phyloP scores from a whole-genome alignment of 2,113 vertebrate species.

The Burhinus bistriatus region DNA sequence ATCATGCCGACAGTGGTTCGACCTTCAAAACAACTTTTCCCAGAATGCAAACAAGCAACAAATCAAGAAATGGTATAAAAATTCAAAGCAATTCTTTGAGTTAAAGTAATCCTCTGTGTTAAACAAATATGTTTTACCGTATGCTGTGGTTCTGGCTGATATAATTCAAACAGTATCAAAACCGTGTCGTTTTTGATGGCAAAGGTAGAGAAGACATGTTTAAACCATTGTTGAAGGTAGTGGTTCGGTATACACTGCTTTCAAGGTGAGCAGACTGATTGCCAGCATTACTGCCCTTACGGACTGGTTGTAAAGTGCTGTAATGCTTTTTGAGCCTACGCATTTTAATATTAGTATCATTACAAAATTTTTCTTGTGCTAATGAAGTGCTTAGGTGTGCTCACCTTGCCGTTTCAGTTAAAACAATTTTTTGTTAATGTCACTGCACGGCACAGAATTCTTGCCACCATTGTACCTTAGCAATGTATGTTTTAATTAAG shows the following conservation, averaged over 20 bases:
- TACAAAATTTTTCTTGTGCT: not conserved
- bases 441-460: accelerated
- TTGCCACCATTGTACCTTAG: not conserved
- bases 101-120: not conserved
- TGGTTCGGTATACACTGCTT: not conserved
- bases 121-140: not conserved
- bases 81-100: not conserved
- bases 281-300: not conserved
- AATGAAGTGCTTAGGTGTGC: not conserved
- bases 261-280: not conserved
- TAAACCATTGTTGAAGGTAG: not conserved
- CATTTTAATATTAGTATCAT: not conserved
- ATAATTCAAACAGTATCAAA: not conserved
- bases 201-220: not conserved
- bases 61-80: constrained; percentile 87
- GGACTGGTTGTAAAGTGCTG: not conserved
- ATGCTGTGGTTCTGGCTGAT: not conserved
- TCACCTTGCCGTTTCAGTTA: not conserved
- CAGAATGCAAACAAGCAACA: constrained; percentile 70
- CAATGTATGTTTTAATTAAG: not conserved
- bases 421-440: not conserved
- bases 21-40: constrained; percentile 89
- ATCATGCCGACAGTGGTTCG: constrained; percentile 98
- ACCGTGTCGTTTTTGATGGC: not conserved
- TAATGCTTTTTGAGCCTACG: not conserved